A percentile compares a stretch with the other conserved stretches of the same genome.
These are phyloP conservation scores for Xiphydria camelus DNA, from an alignment of 2,888 invertebrate genomes.

Conservation along the genomic window DNA sequence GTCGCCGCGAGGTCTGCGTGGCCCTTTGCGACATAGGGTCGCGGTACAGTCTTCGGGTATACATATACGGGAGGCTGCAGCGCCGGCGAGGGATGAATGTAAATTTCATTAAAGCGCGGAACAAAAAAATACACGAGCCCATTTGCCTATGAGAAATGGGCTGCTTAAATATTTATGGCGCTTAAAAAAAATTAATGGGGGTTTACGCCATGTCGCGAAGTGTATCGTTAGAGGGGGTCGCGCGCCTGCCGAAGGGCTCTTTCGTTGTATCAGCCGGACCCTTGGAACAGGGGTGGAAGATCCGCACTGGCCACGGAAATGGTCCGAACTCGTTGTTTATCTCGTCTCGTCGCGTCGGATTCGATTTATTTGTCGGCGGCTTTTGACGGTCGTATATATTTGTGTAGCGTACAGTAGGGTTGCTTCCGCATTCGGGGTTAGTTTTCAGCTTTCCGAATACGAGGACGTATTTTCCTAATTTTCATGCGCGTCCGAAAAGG, in stretches of 20 bases:
- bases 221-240: constrained; percentile 31
- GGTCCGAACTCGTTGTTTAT: too few species aligned
- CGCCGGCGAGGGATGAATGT: constrained; percentile 17
- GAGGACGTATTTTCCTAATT: too few species aligned
- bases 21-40: too few species aligned
- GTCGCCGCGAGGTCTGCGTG: too few species aligned
- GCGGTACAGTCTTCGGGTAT: too few species aligned
- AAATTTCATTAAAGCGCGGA: constrained; percentile 29
- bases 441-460: too few species aligned
- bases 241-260: constrained; percentile 36
- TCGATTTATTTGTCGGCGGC: constrained; percentile 34
- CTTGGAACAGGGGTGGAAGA: constrained; percentile 30
- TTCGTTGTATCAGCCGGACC: constrained; percentile 41
- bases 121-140: constrained; percentile 22
- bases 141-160: constrained; percentile 41
- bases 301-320: too few species aligned
- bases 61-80: too few species aligned
- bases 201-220: constrained; percentile 36
- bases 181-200: constrained; percentile 48
- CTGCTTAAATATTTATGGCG: constrained; percentile 47
- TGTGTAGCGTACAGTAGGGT: too few species aligned
- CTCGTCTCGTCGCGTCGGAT: constrained; percentile 21
- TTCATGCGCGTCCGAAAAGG: too few species aligned
- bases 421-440: too few species aligned
- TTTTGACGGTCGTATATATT: too few species aligned